Evolutionary conservation across 2,888 invertebrate genomes (phyloP).

Genomic region (Sesia apiformis): DNA sequence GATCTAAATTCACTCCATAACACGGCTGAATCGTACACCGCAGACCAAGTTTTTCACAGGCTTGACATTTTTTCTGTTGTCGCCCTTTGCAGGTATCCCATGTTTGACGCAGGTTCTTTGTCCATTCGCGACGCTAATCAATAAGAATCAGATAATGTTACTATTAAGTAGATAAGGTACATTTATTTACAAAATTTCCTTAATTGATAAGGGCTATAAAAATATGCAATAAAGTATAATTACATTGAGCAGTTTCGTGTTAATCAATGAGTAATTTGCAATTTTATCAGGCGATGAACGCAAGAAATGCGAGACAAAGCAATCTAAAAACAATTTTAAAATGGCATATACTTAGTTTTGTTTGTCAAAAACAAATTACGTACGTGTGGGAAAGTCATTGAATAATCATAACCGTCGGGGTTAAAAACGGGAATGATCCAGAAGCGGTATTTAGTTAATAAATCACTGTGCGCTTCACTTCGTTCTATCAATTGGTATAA

Average conservation of each 20-base stretch:
- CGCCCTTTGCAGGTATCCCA: slow-evolving; percentile 49
- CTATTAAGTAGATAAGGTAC: too few species aligned
- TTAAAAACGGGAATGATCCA: slow-evolving; percentile 65
- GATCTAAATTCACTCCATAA: slow-evolving; percentile 59
- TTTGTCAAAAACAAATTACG: slow-evolving; percentile 8
- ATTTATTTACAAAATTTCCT: too few species aligned
- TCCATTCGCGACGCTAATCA: slow-evolving; percentile 50
- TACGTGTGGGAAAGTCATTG: slow-evolving; percentile 61
- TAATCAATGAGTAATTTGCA: background rate
- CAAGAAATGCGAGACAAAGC: too few species aligned
- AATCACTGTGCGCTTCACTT: slow-evolving; percentile 41
- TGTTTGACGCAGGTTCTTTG: slow-evolving; percentile 52
- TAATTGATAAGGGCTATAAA: background rate
- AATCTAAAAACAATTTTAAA: too few species aligned
- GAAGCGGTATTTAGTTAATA: slow-evolving; percentile 51
- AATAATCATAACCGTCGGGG: slow-evolving; percentile 65
- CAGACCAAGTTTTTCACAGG: slow-evolving; percentile 41
- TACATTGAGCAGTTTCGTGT: background rate
- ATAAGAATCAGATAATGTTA: background rate
- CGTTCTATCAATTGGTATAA: slow-evolving; percentile 56
- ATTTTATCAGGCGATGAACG: background rate
- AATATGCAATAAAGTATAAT: background rate
- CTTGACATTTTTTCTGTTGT: slow-evolving; percentile 23
- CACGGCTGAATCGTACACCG: slow-evolving; percentile 50
- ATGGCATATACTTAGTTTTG: too few species aligned